Conservation (phyloP, 2,113 vertebrate genomes). For the Corythoichthys haematopterus region DNA sequence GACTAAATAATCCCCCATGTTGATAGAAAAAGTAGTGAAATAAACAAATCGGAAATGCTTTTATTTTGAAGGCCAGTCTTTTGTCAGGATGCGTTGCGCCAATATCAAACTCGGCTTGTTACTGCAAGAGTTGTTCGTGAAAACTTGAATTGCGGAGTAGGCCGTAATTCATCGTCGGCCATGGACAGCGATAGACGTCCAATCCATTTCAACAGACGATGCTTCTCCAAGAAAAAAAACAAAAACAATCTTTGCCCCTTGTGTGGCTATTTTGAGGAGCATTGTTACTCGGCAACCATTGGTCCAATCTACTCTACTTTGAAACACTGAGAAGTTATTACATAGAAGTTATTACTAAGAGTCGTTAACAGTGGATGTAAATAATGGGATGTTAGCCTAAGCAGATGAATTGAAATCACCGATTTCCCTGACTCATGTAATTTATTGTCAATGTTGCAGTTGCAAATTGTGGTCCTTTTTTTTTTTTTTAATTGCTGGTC, state of each 20-base stretch:
- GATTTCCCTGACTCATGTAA: neutral
- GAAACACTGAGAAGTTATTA: neutral
- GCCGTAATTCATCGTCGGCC: too few species aligned
- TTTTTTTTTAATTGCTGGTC: slow-evolving; percentile 7
- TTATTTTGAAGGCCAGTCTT: too few species aligned
- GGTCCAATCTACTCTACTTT: slow-evolving; percentile 8
- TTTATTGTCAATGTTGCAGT: neutral
- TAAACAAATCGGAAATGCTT: too few species aligned
- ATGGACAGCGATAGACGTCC: too few species aligned
- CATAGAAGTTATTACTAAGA: neutral
- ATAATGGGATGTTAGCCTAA: neutral
- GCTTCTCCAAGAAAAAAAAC: neutral
- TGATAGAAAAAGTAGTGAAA: too few species aligned
- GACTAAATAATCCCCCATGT: too few species aligned
- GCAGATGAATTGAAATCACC: neutral
- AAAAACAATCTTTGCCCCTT: neutral
- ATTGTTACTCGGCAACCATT: slow-evolving; percentile 46
- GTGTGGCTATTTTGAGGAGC: slow-evolving; percentile 35
- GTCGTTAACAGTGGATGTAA: slow-evolving; percentile 18
- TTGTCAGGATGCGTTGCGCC: too few species aligned
- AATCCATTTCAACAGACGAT: too few species aligned
- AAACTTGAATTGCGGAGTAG: too few species aligned
- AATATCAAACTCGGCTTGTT: too few species aligned
- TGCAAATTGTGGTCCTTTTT: neutral
- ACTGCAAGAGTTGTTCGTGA: too few species aligned